Conservation (phyloP, 2,888 invertebrate species). For the Sympetrum striolatum region DNA sequence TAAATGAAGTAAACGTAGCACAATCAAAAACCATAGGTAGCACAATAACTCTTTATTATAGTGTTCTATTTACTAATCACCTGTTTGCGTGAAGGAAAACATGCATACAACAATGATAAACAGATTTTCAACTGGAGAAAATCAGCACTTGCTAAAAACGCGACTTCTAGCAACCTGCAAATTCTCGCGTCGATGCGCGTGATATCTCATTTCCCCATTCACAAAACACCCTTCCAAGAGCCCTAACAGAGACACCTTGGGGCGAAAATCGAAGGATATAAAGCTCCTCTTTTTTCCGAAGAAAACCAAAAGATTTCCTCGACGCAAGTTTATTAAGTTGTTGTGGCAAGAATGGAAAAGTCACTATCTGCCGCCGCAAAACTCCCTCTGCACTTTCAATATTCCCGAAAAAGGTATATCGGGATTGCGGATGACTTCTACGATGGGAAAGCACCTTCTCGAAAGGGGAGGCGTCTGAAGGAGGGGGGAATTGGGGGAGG, state of each 20-base stretch:
- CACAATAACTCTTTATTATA: no score
- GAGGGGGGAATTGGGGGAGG: neutral
- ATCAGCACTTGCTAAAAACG: no score
- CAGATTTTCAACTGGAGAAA: no score
- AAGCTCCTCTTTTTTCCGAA: neutral
- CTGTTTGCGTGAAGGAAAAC: no score
- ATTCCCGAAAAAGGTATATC: constrained; percentile 12
- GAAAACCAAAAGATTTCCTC: constrained; percentile 11
- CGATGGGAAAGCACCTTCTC: neutral
- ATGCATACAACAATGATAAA: no score
- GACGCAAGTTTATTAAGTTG: constrained; percentile 26
- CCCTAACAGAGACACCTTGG: neutral
- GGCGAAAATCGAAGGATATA: neutral
- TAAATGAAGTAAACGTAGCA: no score
- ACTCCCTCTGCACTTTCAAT: constrained; percentile 12
- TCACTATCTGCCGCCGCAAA: constrained; percentile 6
- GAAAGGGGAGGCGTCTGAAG: neutral
- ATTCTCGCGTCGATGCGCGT: neutral
- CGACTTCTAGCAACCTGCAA: neutral
- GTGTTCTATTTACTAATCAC: no score
- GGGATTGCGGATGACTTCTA: neutral
- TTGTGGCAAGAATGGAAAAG: neutral
- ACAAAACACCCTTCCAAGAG: neutral
- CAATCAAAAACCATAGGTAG: no score
- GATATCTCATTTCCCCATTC: neutral